Conservation (phyloP, 2,113 vertebrate genomes). For the Oxyura jamaicensis region DNA sequence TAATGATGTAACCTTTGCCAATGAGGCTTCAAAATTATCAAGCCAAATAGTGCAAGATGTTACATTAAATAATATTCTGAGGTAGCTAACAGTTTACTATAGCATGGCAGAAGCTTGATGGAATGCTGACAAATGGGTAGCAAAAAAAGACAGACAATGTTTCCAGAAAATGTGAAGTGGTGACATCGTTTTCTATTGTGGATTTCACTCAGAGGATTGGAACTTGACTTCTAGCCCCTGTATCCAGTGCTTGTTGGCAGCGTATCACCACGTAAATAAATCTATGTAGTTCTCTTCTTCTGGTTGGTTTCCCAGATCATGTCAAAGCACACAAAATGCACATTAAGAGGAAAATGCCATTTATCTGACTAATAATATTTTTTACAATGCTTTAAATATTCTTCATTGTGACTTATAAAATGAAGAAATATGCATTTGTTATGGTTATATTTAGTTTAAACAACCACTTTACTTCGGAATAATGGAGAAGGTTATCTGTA, state of each 20-base stretch:
- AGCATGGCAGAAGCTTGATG: background rate
- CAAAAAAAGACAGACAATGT: conserved; percentile 6
- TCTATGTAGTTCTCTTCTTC: background rate
- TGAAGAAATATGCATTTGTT: background rate
- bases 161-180: conserved; percentile 43
- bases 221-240: conserved; percentile 47
- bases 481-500: conserved; percentile 26
- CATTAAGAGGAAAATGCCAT: conserved; percentile 8
- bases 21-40: background rate
- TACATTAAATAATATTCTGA: conserved; percentile 8
- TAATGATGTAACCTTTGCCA: background rate
- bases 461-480: background rate
- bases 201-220: conserved; percentile 47
- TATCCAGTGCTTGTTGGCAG: conserved; percentile 22
- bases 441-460: conserved; percentile 15
- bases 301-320: conserved; percentile 15
- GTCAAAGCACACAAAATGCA: background rate
- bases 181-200: conserved; percentile 21
- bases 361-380: background rate
- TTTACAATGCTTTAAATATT: background rate
- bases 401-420: background rate
- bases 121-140: conserved; percentile 23
- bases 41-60: background rate
- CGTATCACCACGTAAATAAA: conserved; percentile 10
- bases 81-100: background rate